Evolutionary conservation across 2,888 invertebrate genomes (phyloP), one percentile per base, ranked within the genome.

Genomic region (Schizotus pectinicornis): DNA sequence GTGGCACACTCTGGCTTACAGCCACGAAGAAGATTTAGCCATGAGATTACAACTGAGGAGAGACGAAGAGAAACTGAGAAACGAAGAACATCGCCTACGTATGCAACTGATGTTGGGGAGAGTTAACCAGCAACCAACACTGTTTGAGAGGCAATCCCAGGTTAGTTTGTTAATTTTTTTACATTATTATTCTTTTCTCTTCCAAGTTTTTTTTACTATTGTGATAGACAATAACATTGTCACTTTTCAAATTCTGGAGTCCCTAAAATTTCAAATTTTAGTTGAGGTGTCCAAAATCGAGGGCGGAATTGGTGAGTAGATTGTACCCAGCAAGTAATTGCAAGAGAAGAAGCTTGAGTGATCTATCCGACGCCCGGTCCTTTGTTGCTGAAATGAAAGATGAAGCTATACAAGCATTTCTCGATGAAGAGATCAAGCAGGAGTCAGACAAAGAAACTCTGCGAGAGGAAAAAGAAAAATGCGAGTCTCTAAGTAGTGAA

Each of bases 41-140:
- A 84, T 88, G 80, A 81, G 89, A 37, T 80, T 88, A 7, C 86
- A 87, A 69, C 82, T 88, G 36, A 81, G 89, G 7, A 83, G 86
- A 22, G 88, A 88, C 47, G 89, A 89, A 74, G 89, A 89, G 56
- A 81, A 85, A 66, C 83, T 88, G 74, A 81, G 88, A 59, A 83
- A 84, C 11, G 88, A 89, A 70, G 87, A 88, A 71, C 87, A 88
- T 69, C 82, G 84, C 1, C 82, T 88, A 59, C 85, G 88, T 68
- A 90, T 90, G 89, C 87, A 89, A 71, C 75, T 86, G 63, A 90
- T 90, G 89, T 80, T 88, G 62, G 86, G 86, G 13, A 81, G 89
- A 63, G 89, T 90, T 0, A 86, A 86, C 52, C 84, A 84, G 64
- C 89, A 89, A 66, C 89, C 89, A 0, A 85, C 88, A 68, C 82